These are phyloP conservation scores for Leiothrix lutea DNA, from an alignment of 2,113 vertebrate genomes.

Conservation along the genomic window DNA sequence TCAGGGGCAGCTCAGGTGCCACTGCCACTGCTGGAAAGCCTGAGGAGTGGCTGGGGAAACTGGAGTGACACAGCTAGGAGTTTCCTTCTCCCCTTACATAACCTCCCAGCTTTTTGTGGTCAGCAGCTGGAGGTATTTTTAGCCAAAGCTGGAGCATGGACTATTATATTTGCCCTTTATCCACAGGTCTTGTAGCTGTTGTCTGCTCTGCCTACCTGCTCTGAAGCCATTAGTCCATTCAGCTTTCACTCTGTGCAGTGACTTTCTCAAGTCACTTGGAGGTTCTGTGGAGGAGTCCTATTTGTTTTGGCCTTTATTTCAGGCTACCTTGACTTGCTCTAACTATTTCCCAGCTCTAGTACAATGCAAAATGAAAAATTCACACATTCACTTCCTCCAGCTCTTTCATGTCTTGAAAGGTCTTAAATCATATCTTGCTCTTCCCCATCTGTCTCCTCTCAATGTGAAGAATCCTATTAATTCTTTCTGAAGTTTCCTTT, in stretches of 20 bases:
- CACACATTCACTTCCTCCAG: background rate
- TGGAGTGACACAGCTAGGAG: background rate
- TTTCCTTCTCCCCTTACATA: background rate
- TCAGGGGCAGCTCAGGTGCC: background rate
- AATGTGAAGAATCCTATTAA: background rate
- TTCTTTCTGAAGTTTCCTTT: background rate
- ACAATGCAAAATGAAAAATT: conserved; percentile 15
- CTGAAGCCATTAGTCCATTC: background rate
- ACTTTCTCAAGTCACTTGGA: background rate
- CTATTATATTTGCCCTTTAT: background rate
- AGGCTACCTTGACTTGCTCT: background rate
- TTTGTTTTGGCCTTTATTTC: background rate
- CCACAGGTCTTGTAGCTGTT: background rate
- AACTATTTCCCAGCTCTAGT: background rate
- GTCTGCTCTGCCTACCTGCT: background rate
- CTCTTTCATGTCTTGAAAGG: background rate
- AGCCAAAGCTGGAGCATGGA: background rate
- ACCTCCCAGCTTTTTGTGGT: background rate
- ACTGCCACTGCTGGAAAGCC: background rate
- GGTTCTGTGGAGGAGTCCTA: background rate
- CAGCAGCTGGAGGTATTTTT: background rate
- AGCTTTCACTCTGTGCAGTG: background rate
- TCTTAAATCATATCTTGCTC: background rate
- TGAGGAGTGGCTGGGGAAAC: background rate
- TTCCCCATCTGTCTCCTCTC: background rate